A percentile compares a stretch with the other conserved stretches of the same genome.
Evolutionary conservation across 1,140 invertebrate genomes (phyloP).

Genomic region (Lordiphosa mommai): DNA sequence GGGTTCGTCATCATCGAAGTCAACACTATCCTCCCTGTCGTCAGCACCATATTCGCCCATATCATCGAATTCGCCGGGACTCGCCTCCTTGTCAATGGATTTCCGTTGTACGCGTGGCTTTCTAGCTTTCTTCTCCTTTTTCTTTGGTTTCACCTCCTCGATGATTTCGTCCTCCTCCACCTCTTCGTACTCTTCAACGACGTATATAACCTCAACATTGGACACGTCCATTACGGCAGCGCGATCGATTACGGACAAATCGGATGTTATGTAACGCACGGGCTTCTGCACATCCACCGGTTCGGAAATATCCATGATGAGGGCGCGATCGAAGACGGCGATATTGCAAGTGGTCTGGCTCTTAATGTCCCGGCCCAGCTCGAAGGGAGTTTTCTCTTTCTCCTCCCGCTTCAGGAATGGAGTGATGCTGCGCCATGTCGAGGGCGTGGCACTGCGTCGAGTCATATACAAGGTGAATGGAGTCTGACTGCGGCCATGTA

Average conservation of each 20-base stretch:
- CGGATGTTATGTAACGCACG: conserved; percentile 79
- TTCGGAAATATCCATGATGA: conserved; percentile 79
- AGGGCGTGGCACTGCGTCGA: conserved; percentile 75
- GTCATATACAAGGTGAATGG: conserved; percentile 72
- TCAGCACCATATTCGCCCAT: conserved; percentile 31
- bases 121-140: conserved; percentile 65
- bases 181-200: conserved; percentile 78
- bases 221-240: conserved; percentile 79
- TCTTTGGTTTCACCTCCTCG: conserved; percentile 71
- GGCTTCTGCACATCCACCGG: conserved; percentile 67
- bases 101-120: conserved; percentile 61
- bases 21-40: conserved; percentile 63
- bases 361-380: conserved; percentile 69
- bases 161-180: conserved; percentile 64
- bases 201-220: conserved; percentile 79
- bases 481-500: conserved; percentile 74
- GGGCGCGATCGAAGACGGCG: conserved; percentile 77
- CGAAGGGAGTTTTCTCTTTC: conserved; percentile 79
- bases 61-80: conserved; percentile 38
- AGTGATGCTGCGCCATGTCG: conserved; percentile 77
- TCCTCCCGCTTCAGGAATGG: conserved; percentile 78
- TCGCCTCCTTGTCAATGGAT: conserved; percentile 61
- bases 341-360: conserved; percentile 75
- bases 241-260: conserved; percentile 79
- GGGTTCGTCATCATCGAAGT: conserved; percentile 69